Evolutionary conservation across 2,113 vertebrate genomes (phyloP).

Genomic region (Lycocorax pyrrhopterus): DNA sequence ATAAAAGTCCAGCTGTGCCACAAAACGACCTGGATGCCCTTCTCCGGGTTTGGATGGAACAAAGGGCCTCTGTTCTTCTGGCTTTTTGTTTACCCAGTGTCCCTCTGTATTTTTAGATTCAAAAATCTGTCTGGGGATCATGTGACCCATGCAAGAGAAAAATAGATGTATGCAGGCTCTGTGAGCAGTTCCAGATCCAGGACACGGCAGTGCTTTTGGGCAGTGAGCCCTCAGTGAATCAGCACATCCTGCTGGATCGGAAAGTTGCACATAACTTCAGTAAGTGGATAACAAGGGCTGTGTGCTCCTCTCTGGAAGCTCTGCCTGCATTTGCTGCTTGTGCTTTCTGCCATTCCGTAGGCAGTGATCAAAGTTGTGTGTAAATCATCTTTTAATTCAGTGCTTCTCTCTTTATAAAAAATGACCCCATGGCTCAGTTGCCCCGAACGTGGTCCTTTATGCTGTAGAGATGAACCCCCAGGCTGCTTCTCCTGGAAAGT

Average conservation of each 20-base stretch:
- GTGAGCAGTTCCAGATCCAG: conserved; percentile 68
- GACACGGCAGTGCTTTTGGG: not conserved
- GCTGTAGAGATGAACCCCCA: not conserved
- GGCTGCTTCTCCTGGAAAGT: not conserved
- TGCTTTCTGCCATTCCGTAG: not conserved
- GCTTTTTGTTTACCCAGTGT: not conserved
- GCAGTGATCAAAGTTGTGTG: not conserved
- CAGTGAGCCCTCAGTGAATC: conserved; percentile 20
- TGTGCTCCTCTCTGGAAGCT: not conserved
- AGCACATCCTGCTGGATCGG: conserved; percentile 72
- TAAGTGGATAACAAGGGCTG: conserved; percentile 26
- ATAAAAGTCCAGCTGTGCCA: not conserved
- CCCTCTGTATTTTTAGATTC: conserved; percentile 68
- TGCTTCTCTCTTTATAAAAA: not conserved
- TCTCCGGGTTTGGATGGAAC: not conserved
- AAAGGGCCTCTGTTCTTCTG: not conserved
- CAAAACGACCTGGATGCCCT: not conserved
- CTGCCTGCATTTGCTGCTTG: not conserved
- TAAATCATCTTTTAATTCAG: not conserved
- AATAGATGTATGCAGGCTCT: conserved; percentile 62
- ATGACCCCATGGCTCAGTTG: not conserved
- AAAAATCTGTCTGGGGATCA: conserved; percentile 74
- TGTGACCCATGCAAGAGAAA: conserved; percentile 50
- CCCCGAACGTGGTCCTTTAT: not conserved
- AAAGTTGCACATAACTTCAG: conserved; percentile 79